These are phyloP conservation scores for Pantherophis vulpinus DNA, from an alignment of 2,797 vertebrate genomes.

Conservation along the genomic window DNA sequence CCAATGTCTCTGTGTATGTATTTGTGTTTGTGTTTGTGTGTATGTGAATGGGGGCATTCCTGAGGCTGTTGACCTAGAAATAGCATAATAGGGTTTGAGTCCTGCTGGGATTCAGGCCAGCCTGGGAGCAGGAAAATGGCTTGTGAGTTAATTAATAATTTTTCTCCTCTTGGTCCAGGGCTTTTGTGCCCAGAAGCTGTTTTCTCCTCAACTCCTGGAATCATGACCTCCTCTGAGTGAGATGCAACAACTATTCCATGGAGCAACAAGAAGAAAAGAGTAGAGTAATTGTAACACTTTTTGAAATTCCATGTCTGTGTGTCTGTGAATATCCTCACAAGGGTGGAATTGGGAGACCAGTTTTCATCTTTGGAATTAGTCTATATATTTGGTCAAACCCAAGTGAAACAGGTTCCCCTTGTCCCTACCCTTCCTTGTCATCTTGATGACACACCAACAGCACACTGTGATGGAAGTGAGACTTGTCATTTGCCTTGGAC, in stretches of 20 bases:
- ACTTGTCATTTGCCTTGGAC: constrained; percentile 29
- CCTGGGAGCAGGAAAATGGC: background rate
- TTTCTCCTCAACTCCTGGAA: background rate
- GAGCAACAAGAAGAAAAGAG: constrained; percentile 1
- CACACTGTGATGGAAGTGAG: background rate
- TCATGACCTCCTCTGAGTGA: background rate
- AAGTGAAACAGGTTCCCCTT: constrained; percentile 34
- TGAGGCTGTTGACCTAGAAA: constrained; percentile 24
- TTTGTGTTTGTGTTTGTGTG: background rate
- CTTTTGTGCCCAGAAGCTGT: background rate
- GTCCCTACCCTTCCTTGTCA: constrained; percentile 35
- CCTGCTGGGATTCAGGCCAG: constrained; percentile 9
- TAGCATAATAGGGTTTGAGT: constrained; percentile 20
- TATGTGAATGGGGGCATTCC: background rate
- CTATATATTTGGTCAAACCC: constrained; percentile 8
- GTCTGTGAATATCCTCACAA: background rate
- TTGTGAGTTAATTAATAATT: background rate
- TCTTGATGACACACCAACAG: constrained; percentile 16
- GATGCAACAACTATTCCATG: background rate
- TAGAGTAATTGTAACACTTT: background rate
- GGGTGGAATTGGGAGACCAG: background rate
- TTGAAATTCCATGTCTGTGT: background rate
- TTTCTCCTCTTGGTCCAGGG: background rate
- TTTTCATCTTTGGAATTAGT: background rate
- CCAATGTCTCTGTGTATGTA: background rate